Conservation (phyloP, 30 jellyfish, hydroid and myxozoan genomes). For the Aurelia coerulea region DNA sequence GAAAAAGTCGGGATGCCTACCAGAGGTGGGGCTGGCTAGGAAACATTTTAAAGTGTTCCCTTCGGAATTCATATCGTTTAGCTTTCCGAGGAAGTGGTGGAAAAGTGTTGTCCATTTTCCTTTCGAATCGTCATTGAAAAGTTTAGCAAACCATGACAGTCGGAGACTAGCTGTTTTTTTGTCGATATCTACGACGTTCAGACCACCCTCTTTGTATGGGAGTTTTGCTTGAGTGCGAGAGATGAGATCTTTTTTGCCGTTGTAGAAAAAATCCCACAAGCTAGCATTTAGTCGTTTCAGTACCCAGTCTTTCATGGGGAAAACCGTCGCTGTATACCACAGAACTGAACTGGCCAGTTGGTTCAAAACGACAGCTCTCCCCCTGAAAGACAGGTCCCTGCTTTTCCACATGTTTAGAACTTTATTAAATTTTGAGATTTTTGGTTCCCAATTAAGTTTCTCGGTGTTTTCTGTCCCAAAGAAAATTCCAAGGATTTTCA, state of each 20-base stretch:
- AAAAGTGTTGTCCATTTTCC: not conserved
- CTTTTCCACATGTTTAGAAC: constrained; percentile 20
- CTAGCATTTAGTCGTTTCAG: constrained; percentile 1
- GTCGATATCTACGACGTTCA: constrained; percentile 15
- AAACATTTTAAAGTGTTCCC: not conserved
- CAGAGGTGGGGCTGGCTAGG: not conserved
- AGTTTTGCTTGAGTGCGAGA: constrained; percentile 30
- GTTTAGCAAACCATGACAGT: constrained; percentile 36
- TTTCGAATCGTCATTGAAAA: not conserved
- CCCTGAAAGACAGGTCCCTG: constrained; percentile 23
- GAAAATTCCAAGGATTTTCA: constrained; percentile 14
- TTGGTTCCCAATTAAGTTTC: constrained; percentile 3
- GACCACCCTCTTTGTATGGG: constrained; percentile 35
- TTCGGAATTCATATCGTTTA: not conserved
- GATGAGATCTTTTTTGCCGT: constrained; percentile 22
- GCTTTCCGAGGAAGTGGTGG: not conserved
- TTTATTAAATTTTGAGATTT: constrained; percentile 1
- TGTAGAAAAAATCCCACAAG: constrained; percentile 14
- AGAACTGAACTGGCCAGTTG: constrained; percentile 35
- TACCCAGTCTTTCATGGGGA: constrained; percentile 20
- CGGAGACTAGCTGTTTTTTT: constrained; percentile 6
- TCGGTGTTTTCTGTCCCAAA: not conserved
- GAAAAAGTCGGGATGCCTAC: not conserved
- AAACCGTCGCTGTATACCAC: constrained; percentile 26
- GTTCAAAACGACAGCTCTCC: constrained; percentile 13